Conservation (phyloP, 2,797 vertebrate genomes). For the Anniella stebbinsi region DNA sequence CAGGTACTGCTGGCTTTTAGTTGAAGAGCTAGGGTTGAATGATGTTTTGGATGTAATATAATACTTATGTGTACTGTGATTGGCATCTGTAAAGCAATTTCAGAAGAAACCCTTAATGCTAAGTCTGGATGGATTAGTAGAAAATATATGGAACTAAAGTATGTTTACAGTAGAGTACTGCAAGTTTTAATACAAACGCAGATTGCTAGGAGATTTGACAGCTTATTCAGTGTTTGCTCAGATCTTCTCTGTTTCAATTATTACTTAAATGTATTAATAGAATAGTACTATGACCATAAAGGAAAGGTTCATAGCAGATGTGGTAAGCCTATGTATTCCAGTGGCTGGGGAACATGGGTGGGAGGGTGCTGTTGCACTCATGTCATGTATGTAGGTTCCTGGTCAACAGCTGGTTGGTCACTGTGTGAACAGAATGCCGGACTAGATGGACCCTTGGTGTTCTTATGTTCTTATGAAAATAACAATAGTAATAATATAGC, state of each 20-base stretch:
- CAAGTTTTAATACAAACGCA: not conserved
- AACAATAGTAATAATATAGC: not conserved
- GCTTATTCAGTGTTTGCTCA: not conserved
- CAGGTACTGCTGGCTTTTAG: conserved; percentile 82
- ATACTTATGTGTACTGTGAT: not conserved
- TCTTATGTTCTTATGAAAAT: no score
- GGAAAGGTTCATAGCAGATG: not conserved
- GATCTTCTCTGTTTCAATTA: not conserved
- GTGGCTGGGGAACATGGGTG: no score
- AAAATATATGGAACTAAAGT: not conserved
- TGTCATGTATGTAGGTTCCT: no score
- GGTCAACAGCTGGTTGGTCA: no score
- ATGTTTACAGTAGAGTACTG: not conserved
- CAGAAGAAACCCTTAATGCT: not conserved
- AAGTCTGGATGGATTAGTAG: not conserved
- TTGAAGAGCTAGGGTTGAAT: not conserved
- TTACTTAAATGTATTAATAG: not conserved
- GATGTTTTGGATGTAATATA: not conserved
- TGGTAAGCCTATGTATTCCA: no score
- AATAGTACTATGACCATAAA: not conserved
- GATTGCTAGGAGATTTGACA: not conserved
- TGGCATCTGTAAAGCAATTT: not conserved
- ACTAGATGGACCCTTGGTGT: no score
- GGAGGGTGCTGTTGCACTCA: no score
- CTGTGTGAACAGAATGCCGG: no score